Evolutionary conservation across 1,140 invertebrate genomes (phyloP).

Genomic region (Drosophila rhopaloa): DNA sequence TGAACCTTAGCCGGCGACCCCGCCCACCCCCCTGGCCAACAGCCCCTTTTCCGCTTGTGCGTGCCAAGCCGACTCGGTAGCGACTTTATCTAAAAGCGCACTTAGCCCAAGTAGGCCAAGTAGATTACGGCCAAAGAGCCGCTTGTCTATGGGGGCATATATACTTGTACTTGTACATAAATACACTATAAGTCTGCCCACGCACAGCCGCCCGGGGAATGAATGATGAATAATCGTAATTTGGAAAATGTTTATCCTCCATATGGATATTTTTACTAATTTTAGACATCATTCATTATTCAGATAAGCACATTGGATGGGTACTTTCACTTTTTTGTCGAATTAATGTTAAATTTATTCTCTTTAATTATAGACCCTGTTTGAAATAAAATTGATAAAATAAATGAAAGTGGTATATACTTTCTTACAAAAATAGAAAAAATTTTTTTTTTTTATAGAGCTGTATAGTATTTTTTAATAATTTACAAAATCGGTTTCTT

Average conservation of each 20-base stretch:
- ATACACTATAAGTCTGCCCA: constrained; percentile 7
- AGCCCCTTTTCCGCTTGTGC: constrained; percentile 39
- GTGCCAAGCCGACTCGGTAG: constrained; percentile 67
- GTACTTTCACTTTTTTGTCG: neutral
- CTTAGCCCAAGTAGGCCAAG: constrained; percentile 81
- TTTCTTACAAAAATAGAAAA: too few species aligned
- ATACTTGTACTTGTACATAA: constrained; percentile 8
- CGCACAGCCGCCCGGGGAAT: constrained; percentile 1
- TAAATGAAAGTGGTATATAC: too few species aligned
- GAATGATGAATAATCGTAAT: constrained; percentile 42
- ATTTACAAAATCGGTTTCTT: too few species aligned
- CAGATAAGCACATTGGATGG: constrained; percentile 1
- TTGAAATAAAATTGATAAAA: too few species aligned
- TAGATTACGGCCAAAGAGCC: constrained; percentile 72
- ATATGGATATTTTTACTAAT: constrained; percentile 29
- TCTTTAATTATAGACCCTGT: too few species aligned
- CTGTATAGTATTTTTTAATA: too few species aligned
- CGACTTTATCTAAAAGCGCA: constrained; percentile 82
- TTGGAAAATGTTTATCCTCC: constrained; percentile 8
- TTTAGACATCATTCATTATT: constrained; percentile 23
- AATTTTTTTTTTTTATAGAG: too few species aligned
- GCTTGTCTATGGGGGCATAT: constrained; percentile 35
- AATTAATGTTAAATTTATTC: too few species aligned
- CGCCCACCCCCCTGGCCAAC: neutral
- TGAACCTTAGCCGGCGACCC: constrained; percentile 23